Evolutionary conservation across 2,888 invertebrate species (phyloP).

Genomic region (Helleia helle): DNA sequence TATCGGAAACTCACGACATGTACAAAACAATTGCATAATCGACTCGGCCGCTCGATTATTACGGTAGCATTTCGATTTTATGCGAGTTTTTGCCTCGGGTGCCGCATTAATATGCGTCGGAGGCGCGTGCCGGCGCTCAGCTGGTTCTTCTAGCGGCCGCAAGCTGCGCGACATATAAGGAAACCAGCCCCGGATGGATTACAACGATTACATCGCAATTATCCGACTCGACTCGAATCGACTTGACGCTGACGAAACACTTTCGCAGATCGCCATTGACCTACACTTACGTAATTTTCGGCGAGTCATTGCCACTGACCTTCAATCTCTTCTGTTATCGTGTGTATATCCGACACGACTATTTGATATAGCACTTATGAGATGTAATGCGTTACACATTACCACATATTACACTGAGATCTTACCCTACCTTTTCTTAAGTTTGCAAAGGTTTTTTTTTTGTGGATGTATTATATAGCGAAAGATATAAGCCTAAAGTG

Average conservation of each 20-base stretch:
- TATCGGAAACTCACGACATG: slow-evolving; percentile 6
- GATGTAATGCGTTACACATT: no score
- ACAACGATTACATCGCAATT: slow-evolving; percentile 70
- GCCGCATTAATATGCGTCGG: slow-evolving; percentile 64
- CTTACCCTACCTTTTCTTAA: no score
- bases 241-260: slow-evolving; percentile 70
- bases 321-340: slow-evolving; percentile 36
- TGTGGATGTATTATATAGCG: no score
- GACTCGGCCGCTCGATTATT: slow-evolving; percentile 9
- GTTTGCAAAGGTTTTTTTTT: no score
- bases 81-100: slow-evolving; percentile 46
- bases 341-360: slow-evolving; percentile 13
- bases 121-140: slow-evolving; percentile 68
- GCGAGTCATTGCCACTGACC: slow-evolving; percentile 49
- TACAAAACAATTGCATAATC: slow-evolving; percentile 8
- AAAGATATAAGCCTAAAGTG: no score
- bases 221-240: slow-evolving; percentile 41
- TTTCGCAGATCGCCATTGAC: slow-evolving; percentile 72
- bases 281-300: slow-evolving; percentile 54
- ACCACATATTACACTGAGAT: no score
- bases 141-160: slow-evolving; percentile 65
- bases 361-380: no score
- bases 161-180: slow-evolving; percentile 69
- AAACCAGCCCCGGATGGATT: slow-evolving; percentile 66
- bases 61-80: slow-evolving; percentile 56